Conservation (phyloP, 2,797 vertebrate genomes). For the Odontamblyopus rebecca region DNA sequence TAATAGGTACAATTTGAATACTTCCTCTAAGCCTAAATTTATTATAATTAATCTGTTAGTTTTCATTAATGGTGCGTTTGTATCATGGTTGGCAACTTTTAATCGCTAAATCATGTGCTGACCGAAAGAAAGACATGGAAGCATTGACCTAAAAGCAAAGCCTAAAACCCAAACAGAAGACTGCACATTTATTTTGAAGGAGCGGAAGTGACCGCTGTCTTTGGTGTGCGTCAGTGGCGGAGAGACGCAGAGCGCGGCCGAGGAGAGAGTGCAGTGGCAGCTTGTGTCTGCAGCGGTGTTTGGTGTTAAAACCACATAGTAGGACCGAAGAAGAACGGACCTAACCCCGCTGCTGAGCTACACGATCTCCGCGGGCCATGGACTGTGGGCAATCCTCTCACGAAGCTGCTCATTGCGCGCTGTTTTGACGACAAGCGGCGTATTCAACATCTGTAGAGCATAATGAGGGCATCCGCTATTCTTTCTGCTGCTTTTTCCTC, state of each 20-base stretch:
- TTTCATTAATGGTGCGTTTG: background rate
- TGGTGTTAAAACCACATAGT: conserved; percentile 54
- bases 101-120: background rate
- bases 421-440: conserved; percentile 55
- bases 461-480: conserved; percentile 79
- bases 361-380: conserved; percentile 45
- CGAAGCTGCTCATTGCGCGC: conserved; percentile 39
- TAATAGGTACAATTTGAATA: background rate
- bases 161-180: too few species aligned
- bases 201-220: background rate
- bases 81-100: background rate
- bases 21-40: background rate
- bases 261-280: conserved; percentile 57
- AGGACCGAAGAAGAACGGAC: conserved; percentile 40
- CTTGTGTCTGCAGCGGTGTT: conserved; percentile 69
- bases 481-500: conserved; percentile 58
- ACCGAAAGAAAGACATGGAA: background rate
- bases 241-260: conserved; percentile 54
- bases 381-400: conserved; percentile 51
- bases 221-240: conserved; percentile 7
- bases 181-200: conserved; percentile 48
- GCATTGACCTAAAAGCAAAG: background rate
- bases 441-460: conserved; percentile 75
- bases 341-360: conserved; percentile 38
- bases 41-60: background rate